phyloP scores from a whole-genome alignment of 2,113 vertebrate species.

The Odocoileus virginianus region DNA sequence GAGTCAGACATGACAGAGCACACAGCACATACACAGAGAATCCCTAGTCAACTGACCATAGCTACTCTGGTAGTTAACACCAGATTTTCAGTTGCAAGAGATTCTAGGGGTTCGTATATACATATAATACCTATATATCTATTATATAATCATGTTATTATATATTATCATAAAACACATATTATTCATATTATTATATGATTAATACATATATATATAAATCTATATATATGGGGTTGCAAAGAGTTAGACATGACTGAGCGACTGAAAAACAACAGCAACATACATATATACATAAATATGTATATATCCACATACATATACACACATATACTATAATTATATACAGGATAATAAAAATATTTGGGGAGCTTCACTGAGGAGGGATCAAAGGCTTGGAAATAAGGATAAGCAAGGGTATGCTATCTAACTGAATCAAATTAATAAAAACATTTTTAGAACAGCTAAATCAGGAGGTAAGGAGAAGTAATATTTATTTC shows the following conservation, averaged over 20 bases:
- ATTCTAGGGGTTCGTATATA: background rate
- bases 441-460: slow-evolving; percentile 37
- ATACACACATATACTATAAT: background rate
- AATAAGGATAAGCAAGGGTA: slow-evolving; percentile 2
- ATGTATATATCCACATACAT: background rate
- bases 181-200: background rate
- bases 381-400: background rate
- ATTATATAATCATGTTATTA: background rate
- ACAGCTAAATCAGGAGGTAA: background rate
- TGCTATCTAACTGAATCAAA: slow-evolving; percentile 13
- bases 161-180: background rate
- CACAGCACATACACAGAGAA: background rate
- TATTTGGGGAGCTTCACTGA: background rate
- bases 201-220: background rate
- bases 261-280: background rate
- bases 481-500: slow-evolving; percentile 21
- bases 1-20: background rate
- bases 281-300: background rate
- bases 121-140: background rate
- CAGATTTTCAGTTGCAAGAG: slow-evolving; percentile 18
- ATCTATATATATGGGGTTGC: background rate
- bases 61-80: background rate
- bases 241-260: background rate
- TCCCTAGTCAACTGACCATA: background rate
- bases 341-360: background rate